Percentiles rank a stretch among this genome's conserved stretches.
Evolutionary conservation across 2,888 invertebrate species (phyloP).

Genomic region (Ennomos erosarius): DNA sequence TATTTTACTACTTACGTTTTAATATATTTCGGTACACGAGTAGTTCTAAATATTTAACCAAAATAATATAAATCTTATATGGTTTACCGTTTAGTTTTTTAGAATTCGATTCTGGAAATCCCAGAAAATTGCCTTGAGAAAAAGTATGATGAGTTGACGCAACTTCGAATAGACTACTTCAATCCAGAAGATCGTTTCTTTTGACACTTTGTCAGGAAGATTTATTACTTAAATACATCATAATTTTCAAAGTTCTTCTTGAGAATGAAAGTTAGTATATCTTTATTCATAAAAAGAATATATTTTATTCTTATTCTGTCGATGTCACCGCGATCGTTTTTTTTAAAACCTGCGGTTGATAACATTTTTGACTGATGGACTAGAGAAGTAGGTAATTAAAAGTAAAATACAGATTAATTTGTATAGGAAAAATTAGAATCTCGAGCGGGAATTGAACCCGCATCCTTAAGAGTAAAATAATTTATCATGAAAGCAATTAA

Average conservation of each 20-base stretch:
- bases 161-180: constrained; percentile 1
- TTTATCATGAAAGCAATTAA: constrained; percentile 18
- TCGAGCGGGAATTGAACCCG: too few species aligned
- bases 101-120: too few species aligned
- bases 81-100: too few species aligned
- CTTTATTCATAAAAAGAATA: not conserved
- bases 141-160: constrained; percentile 1
- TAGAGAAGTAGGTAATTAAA: not conserved
- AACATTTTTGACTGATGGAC: constrained; percentile 3
- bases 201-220: constrained; percentile 8
- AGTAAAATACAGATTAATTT: too few species aligned
- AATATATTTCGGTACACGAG: not conserved
- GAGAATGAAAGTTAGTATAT: too few species aligned
- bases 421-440: too few species aligned
- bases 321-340: too few species aligned
- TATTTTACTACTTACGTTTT: constrained; percentile 5
- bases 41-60: too few species aligned
- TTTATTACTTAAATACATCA: constrained; percentile 1
- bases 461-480: constrained; percentile 7
- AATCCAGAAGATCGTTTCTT: constrained; percentile 3
- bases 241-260: not conserved
- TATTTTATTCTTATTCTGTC: not conserved
- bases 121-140: not conserved
- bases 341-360: too few species aligned
- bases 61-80: too few species aligned